Evolutionary conservation across 1,140 invertebrate species (phyloP).

Genomic region (Drosophila cardini): DNA sequence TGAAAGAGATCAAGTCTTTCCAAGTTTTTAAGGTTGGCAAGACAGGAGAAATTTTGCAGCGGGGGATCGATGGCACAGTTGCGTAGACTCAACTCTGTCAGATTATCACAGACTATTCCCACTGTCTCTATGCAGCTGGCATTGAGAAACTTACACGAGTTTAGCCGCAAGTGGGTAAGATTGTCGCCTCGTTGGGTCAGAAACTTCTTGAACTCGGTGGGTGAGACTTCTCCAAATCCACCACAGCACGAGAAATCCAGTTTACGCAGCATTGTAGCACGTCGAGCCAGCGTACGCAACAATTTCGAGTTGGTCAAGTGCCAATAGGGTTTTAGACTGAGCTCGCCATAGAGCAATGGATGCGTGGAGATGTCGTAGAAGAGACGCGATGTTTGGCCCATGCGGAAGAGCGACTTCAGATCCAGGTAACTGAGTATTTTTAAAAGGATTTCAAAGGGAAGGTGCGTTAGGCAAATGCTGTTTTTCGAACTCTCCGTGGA

Average conservation of each 20-base stretch:
- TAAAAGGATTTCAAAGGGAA: constrained; percentile 85
- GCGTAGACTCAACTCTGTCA: constrained; percentile 90
- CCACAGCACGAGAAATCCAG: constrained; percentile 95
- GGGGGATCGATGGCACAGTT: constrained; percentile 85
- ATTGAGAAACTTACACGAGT: constrained; percentile 91
- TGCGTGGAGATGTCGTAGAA: constrained; percentile 91
- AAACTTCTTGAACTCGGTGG: constrained; percentile 85
- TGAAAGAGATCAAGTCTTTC: constrained; percentile 92
- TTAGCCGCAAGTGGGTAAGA: constrained; percentile 89
- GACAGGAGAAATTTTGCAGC: constrained; percentile 87
- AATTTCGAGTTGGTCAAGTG: constrained; percentile 86
- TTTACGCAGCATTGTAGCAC: constrained; percentile 90
- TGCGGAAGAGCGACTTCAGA: constrained; percentile 90
- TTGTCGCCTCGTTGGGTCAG: constrained; percentile 88
- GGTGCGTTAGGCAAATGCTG: constrained; percentile 51
- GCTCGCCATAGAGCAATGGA: constrained; percentile 90
- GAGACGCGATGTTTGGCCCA: constrained; percentile 90
- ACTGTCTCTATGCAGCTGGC: constrained; percentile 87
- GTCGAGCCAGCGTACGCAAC: constrained; percentile 72
- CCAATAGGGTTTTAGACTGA: constrained; percentile 92
- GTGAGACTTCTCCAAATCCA: constrained; percentile 86
- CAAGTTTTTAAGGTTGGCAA: constrained; percentile 88
- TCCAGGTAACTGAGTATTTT: constrained; percentile 89
- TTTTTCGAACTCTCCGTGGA: neutral
- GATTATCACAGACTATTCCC: constrained; percentile 87